Base-by-base conservation (phyloP, 2,797 vertebrate species). In the Coranthus polyacanthus region DNA sequence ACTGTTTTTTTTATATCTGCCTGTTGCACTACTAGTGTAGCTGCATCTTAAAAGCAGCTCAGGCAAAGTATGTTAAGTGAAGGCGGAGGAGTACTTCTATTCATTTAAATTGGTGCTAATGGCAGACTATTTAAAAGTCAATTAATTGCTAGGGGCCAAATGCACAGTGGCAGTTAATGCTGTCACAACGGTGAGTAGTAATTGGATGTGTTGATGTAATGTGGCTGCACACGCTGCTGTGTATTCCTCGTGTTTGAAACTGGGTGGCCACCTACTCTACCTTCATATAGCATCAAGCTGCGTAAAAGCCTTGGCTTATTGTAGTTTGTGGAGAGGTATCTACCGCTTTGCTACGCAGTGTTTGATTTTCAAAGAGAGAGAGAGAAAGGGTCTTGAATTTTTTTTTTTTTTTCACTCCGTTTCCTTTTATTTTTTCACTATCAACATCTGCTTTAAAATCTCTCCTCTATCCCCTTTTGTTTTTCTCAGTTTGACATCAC, bases 61-160 rank as follows among this genome's bases (percentile, higher is more conserved):
- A 6, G n/a, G 65, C 50, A 75, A 81, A 72, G 56, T 66, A 64
- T 70, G 63, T 58, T 59, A 58, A 78, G 73, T 47, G 72, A 82
- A 84, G 73, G 83, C 78, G 37, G 73, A 83, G 81, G 73, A 87
- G 83, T 64, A 78, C 82, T 75, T 85, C 78, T 72, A 77, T 86
- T 91, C 72, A 75, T 88, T 90, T 86, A 87, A 89, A 91, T 81
- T 88, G 89, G 81, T 86, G 78, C 79, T 91, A 90, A 91, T 91
- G 85, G 82, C 73, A 80, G 79, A 85, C 91, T 83, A 86, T 89
- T 92, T 91, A 89, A 88, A 88, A 88, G 86, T 86, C 82, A 88
- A 84, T 89, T 87, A 85, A 87, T 90, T 82, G 81, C 87, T 52
- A 72, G 67, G 82, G 88, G 89, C 84, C 87, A 84, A 85, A 82